Base-by-base conservation (phyloP, 2,113 vertebrate species). In the Chauna torquata region DNA sequence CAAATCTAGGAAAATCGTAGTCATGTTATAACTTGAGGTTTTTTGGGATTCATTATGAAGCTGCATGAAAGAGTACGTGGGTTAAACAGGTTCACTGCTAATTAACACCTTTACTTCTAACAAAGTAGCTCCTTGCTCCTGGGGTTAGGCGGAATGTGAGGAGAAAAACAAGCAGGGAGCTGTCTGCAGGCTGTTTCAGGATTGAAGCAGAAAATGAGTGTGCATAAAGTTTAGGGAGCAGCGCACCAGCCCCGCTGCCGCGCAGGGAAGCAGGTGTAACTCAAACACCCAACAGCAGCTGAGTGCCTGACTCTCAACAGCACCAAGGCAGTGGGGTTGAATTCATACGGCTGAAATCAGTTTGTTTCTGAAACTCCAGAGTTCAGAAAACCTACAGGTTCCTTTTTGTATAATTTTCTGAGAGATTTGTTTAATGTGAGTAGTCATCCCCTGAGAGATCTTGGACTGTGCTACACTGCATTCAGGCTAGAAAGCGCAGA, bases 41-140 rank as follows among this genome's bases (percentile, higher is more conserved):
- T 86, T 40, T 92, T 65, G 82, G 82, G 82, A 88, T 97, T 97
- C 96, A 65, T 96, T 94, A 76, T 36, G 74, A 97, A 96, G 82
- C 86, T 40, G 78, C 49, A 27, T 93, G 72, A 96, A 95, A 92
- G 93, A 88, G 44, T 65, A 92, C 38, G 28, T 57, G 76, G 76
- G 85, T 96, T 70, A 94, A 96, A 85, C 25, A 90, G 62, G 54
- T 86, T 76, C 52, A 84, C 44, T 71, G 78, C 94, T 96, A 96
- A 97, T 95, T 95, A 86, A 94, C 95, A 92, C 90, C 69, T 85
- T 66, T 84, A 76, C 70, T 84, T 92, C 93, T 95, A 72, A 96
- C 5, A 11, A 92, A 95, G 68, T 66, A 78, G 54, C 25, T 57
- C 92, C 57, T 86, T 69, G 93, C 50, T 90, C 89, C 88, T 65